A percentile compares a stretch with the other conserved stretches of the same genome.
Evolutionary conservation across 2,797 vertebrate genomes (phyloP).

Genomic region (Neosilurus mollespiculum): DNA sequence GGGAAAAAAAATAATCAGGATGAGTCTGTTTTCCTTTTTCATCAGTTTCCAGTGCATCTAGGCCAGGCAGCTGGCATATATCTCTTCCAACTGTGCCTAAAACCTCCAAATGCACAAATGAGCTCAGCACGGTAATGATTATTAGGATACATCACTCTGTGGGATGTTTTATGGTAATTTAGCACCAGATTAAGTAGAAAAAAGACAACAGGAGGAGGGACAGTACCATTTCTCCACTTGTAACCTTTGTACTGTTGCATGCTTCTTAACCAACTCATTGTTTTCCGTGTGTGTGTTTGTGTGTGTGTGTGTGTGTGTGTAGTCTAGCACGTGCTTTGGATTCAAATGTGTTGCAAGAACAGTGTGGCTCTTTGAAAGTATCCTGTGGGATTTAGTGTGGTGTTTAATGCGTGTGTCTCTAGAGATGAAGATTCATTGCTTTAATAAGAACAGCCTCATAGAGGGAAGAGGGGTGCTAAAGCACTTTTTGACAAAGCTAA

Average conservation of each 20-base stretch:
- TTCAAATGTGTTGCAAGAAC: constrained; percentile 53
- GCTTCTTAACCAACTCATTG: constrained; percentile 30
- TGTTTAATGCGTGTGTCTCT: constrained; percentile 60
- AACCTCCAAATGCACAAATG: constrained; percentile 45
- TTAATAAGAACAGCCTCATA: constrained; percentile 58
- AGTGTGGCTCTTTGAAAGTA: constrained; percentile 49
- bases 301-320: constrained; percentile 9
- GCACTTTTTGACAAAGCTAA: constrained; percentile 36
- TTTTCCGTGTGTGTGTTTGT: too few relatives aligned
- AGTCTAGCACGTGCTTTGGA: constrained; percentile 33
- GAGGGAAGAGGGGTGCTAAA: constrained; percentile 36
- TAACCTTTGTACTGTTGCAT: constrained; percentile 41
- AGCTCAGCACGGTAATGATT: constrained; percentile 51
- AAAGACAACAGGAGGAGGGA: constrained; percentile 31
- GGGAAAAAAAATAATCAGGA: neutral
- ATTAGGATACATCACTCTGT: constrained; percentile 54
- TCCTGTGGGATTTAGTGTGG: constrained; percentile 55
- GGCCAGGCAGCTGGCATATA: constrained; percentile 38
- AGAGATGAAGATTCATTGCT: constrained; percentile 60
- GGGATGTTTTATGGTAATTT: constrained; percentile 49
- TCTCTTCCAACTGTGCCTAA: constrained; percentile 26
- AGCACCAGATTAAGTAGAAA: constrained; percentile 50
- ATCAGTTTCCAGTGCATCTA: constrained; percentile 40
- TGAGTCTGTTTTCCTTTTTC: constrained; percentile 21
- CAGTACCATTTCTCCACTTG: constrained; percentile 40